Conservation (phyloP, 2,797 vertebrate genomes). For the Natrix natrix region DNA sequence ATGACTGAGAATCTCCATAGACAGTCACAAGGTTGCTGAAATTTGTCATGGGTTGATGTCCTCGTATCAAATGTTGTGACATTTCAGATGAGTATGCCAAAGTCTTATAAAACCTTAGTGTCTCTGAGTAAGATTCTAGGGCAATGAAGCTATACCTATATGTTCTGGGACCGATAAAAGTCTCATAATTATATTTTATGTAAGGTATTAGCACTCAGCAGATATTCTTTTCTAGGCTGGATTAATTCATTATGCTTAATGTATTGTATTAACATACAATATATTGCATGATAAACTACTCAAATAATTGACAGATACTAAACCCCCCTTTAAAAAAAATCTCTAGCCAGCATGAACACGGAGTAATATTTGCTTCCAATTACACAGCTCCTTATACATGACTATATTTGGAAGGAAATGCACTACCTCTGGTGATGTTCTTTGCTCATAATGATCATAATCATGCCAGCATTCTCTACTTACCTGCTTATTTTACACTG, state of each 20-base stretch:
- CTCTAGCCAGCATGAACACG: background rate
- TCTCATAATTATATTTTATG: background rate
- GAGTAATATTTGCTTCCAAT: background rate
- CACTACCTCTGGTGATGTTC: background rate
- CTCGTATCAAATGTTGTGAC: background rate
- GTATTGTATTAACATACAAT: background rate
- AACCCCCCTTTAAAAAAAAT: background rate
- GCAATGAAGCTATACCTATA: background rate
- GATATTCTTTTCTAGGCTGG: background rate
- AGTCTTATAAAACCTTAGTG: background rate
- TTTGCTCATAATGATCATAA: background rate
- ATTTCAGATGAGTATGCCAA: background rate
- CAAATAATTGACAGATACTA: background rate
- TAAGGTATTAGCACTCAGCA: background rate
- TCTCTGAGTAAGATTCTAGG: background rate
- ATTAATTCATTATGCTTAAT: background rate
- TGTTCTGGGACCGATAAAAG: background rate
- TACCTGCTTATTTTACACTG: background rate
- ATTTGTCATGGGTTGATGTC: background rate
- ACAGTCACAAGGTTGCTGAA: background rate
- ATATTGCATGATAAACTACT: background rate
- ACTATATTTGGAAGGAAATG: background rate
- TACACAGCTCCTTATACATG: background rate
- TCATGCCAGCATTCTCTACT: background rate
- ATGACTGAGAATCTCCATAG: too few relatives aligned